A percentile compares a stretch with the other conserved stretches of the same genome.
Conservation (phyloP, 1,140 invertebrate species). For the Dufourea novaeangliae region DNA sequence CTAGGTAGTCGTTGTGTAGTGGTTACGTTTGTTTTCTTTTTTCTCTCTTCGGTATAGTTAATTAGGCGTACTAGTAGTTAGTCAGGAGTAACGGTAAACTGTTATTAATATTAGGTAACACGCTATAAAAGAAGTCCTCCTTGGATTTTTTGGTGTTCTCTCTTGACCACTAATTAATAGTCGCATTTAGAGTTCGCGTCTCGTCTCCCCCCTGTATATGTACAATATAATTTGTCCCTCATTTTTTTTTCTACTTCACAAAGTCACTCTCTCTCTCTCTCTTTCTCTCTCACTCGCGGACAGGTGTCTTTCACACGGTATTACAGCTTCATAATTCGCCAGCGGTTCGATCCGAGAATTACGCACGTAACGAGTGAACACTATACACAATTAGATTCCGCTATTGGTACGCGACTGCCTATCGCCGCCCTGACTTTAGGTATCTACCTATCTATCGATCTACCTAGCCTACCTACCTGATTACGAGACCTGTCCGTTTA, state of each 20-base stretch:
- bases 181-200: neutral
- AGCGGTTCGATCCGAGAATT: too few relatives aligned
- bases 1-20: conserved; percentile 52
- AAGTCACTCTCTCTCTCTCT: too few relatives aligned
- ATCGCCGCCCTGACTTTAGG: conserved; percentile 63
- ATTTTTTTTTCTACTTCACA: too few relatives aligned
- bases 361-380: conserved; percentile 38
- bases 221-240: too few relatives aligned
- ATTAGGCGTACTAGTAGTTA: conserved; percentile 50
- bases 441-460: conserved; percentile 67
- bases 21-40: too few relatives aligned
- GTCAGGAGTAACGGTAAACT: conserved; percentile 47
- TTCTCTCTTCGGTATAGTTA: conserved; percentile 46
- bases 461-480: conserved; percentile 59
- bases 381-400: conserved; percentile 42
- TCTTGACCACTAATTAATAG: conserved; percentile 8
- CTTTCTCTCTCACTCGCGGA: too few relatives aligned
- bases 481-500: conserved; percentile 15
- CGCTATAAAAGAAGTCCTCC: conserved; percentile 47
- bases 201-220: too few relatives aligned
- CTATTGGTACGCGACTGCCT: conserved; percentile 36
- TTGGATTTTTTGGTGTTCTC: conserved; percentile 21
- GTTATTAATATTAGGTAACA: conserved; percentile 50
- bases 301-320: too few relatives aligned
- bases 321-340: too few relatives aligned